phyloP scores from a whole-genome alignment of 2,888 invertebrate genomes.

The Trichopoda pennipes region DNA sequence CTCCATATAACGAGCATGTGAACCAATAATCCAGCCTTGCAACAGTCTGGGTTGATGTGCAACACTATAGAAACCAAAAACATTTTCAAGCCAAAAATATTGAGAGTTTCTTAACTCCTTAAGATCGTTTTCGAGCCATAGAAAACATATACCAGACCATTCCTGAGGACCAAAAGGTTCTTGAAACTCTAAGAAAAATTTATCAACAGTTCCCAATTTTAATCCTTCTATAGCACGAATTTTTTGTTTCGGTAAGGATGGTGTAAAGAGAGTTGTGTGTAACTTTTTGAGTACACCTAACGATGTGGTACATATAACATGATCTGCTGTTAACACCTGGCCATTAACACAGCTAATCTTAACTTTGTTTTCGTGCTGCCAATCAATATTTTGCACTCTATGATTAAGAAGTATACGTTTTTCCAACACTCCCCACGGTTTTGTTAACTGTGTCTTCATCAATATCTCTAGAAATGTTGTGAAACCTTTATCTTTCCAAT shows the following conservation, averaged over 20 bases:
- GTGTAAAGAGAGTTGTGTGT: conserved; percentile 80
- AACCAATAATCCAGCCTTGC: conserved; percentile 83
- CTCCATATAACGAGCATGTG: conserved; percentile 69
- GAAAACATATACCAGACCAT: conserved; percentile 81
- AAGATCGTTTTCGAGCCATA: conserved; percentile 73
- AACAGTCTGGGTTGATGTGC: conserved; percentile 80
- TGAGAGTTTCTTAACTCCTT: conserved; percentile 76
- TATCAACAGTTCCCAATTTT: conserved; percentile 84
- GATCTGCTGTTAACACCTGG: conserved; percentile 63
- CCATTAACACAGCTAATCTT: conserved; percentile 63
- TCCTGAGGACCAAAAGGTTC: conserved; percentile 47
- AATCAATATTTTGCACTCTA: conserved; percentile 64
- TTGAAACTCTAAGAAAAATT: conserved; percentile 84
- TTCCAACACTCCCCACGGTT: conserved; percentile 75
- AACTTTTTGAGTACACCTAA: conserved; percentile 83
- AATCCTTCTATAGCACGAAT: conserved; percentile 82
- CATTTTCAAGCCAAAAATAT: conserved; percentile 68
- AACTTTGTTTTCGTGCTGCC: conserved; percentile 21
- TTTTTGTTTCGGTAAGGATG: conserved; percentile 81
- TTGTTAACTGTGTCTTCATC: conserved; percentile 76
- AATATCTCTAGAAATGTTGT: conserved; percentile 86
- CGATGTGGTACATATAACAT: conserved; percentile 82
- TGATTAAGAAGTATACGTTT: conserved; percentile 69
- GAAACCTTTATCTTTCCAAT: conserved; percentile 89
- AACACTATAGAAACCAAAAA: conserved; percentile 68